Base-by-base conservation (phyloP, 1,140 invertebrate species). In the Ceratina calcarata region DNA sequence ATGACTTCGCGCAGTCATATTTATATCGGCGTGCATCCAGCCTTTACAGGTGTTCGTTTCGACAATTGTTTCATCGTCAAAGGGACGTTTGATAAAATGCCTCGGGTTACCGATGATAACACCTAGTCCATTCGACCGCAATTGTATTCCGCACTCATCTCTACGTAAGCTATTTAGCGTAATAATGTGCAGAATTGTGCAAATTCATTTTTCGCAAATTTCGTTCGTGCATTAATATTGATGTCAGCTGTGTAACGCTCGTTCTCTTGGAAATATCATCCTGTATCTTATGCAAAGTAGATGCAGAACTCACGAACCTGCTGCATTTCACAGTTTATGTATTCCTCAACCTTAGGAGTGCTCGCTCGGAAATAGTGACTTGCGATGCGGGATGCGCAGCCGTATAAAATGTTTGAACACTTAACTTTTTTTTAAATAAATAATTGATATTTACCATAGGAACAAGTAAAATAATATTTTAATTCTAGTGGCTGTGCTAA, bases 1-100 rank as follows among this genome's bases (percentile, higher is more conserved):
- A 60, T 61, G 55, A 61, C 20, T 53, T 65, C 53, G 71, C 22
- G 67, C 66, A n/a, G 24, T 18, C 58, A 27, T 61, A 75, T 83
- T 83, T 65, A 60, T 73, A 65, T 4, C 27, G 27, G 22, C 37
- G 58, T 8, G 13, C 18, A 20, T 45, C 32, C 55, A 68, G 57
- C 22, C 65, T 80, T 58, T 15, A 71, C 61, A 53, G 49, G 67
- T 53, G 45, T 13, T 37, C 57, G 37, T 32, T 70, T 18, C 6
- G 51, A 70, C 57, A 61, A 57, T 57, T 27, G 51, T 75, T 67
- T 74, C 3, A 57, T 70, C 22, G 16, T 68, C 66, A 27, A 55
- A 69, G 37, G 37, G 37, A 45, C 37, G 37, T 45, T 45, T 45
- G 37, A 45, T 45, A 45, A 45, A 45, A 45, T 45, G 37, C 37